Base-by-base conservation (phyloP, 2,797 vertebrate genomes). In the Molossus molossus region DNA sequence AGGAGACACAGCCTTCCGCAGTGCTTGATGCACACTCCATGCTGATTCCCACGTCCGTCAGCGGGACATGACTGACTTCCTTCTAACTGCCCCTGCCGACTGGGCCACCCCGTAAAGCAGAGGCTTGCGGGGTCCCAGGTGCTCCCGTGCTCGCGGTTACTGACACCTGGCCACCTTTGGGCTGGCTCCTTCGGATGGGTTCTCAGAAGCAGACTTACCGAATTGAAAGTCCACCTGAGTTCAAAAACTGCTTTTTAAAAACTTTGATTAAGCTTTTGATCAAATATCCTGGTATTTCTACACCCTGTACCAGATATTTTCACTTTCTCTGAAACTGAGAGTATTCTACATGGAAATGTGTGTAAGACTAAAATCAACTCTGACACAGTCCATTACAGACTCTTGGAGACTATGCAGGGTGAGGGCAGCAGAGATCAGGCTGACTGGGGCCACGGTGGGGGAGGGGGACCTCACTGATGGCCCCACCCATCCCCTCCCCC, bases 11-110 rank as follows among this genome's bases (percentile, higher is more conserved):
- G 11, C 23, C 40, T 79, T 70, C 21, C 2, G 15, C 45, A 37
- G 45, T 3, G 3, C 45, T 50, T 29, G 27, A n/a, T 7, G 37
- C 50, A 70, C 3, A 50, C 9, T 3, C 29, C 2, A 0, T 0
- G 13, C 12, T 25, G 9, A 50, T 55, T 50, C 45, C 6, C 12
- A 14, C 0, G 6, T 62, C 88, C 21, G 3, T 58, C 9, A 25
- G 25, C 29, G 7, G 45, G 1, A 53, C 1, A 27, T 76, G 37
- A 48, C 5, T 9, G 11, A 37, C n/a, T 70, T 21, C 37, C 8
- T 84, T 17, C 40, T 75, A 29, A 0, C 15, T 45, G 37, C 18
- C 12, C 15, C 29, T 3, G 6, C 23, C 2, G 69, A 53, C 13
- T 1, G 23, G 37, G 23, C 5, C 11, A 0, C 50, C 48, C 2